A percentile compares a stretch with the other conserved stretches of the same genome.
Evolutionary conservation across 2,888 invertebrate species (phyloP).

Genomic region (Zaprionus lineosus): DNA sequence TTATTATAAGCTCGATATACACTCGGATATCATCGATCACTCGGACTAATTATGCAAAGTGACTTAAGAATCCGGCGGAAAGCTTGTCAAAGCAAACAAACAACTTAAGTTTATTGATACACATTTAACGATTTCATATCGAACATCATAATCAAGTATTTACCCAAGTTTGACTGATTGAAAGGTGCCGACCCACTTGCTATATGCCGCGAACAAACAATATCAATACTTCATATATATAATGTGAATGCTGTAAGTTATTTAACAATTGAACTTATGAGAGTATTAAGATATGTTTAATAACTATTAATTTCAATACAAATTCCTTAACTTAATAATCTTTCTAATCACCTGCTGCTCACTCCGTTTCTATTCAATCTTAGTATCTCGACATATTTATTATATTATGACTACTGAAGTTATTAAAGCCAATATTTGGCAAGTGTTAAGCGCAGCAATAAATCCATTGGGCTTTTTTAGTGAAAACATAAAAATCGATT

Average conservation of each 20-base stretch:
- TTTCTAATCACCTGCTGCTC: too few species aligned
- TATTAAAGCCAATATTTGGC: too few species aligned
- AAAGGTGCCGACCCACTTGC: conserved; percentile 6
- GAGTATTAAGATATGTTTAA: too few species aligned
- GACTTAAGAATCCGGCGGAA: background rate
- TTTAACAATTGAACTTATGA: too few species aligned
- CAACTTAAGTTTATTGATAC: conserved; percentile 15
- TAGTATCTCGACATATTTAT: conserved; percentile 17
- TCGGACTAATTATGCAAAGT: background rate
- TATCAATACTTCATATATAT: too few species aligned
- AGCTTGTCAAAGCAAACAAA: conserved; percentile 18
- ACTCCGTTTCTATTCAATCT: too few species aligned
- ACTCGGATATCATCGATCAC: conserved; percentile 12
- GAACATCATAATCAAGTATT: conserved; percentile 22
- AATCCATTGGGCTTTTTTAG: too few species aligned
- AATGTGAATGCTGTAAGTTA: too few species aligned
- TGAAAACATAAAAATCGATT: conserved; percentile 36
- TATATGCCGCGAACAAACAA: too few species aligned
- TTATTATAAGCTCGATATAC: background rate
- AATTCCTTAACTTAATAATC: too few species aligned
- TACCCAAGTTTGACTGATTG: conserved; percentile 18
- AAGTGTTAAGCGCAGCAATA: conserved; percentile 57
- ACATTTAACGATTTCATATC: conserved; percentile 14
- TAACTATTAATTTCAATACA: too few species aligned
- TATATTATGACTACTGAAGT: conserved; percentile 6